These are phyloP conservation scores for Porphyrio hochstetteri DNA, from an alignment of 2,113 vertebrate species.

Conservation along the genomic window DNA sequence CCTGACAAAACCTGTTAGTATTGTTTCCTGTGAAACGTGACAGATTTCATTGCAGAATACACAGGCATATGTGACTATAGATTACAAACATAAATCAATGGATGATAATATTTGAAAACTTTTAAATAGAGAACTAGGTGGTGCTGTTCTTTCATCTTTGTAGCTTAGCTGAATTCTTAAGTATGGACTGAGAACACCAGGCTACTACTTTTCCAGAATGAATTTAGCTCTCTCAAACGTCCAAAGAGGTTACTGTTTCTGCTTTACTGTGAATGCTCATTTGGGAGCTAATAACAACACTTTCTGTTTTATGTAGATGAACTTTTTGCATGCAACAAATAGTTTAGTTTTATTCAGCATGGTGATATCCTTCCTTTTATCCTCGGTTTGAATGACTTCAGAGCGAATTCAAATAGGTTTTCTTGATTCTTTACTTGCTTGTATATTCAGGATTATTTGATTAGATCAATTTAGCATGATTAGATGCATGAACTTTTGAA, in stretches of 20 bases:
- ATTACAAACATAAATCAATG: constrained; percentile 49
- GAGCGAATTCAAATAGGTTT: background rate
- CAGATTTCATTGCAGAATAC: background rate
- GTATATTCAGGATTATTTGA: background rate
- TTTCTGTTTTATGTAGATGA: background rate
- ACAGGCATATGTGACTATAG: background rate
- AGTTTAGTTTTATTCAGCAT: background rate
- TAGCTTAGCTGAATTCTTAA: constrained; percentile 57
- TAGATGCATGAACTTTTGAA: background rate
- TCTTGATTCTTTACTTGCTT: background rate
- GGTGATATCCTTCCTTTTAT: background rate
- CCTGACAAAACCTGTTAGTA: background rate
- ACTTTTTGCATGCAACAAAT: background rate
- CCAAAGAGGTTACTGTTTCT: background rate
- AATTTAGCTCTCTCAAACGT: background rate
- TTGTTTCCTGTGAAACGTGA: background rate
- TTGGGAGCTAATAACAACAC: background rate
- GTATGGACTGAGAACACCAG: constrained; percentile 20
- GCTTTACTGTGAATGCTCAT: background rate
- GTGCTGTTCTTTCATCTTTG: constrained; percentile 82
- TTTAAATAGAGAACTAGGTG: constrained; percentile 77
- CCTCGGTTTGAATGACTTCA: background rate
- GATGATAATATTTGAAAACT: constrained; percentile 59
- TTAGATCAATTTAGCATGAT: background rate
- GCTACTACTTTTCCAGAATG: background rate